These are phyloP conservation scores for Parnassius mnemosyne DNA, from an alignment of 2,888 invertebrate species.

Conservation along the genomic window DNA sequence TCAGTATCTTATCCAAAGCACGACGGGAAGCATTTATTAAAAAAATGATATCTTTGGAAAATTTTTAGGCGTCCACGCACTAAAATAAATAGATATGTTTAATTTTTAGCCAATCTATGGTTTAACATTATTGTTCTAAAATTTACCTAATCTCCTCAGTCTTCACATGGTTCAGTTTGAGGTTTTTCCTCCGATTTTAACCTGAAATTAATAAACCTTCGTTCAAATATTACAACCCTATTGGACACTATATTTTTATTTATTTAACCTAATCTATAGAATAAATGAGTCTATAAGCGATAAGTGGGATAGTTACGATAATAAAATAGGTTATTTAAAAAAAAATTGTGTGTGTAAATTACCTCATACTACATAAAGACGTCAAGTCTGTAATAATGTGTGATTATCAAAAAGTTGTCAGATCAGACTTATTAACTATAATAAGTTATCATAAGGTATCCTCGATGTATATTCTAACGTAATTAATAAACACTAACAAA, in stretches of 20 bases:
- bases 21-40: too few species aligned
- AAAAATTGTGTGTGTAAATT: not conserved
- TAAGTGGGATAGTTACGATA: not conserved
- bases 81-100: not conserved
- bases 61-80: not conserved
- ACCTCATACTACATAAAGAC: not conserved
- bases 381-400: not conserved
- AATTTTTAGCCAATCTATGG: not conserved
- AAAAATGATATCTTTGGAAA: not conserved
- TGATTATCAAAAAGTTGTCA: not conserved
- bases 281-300: not conserved
- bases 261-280: not conserved
- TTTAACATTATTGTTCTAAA: conserved; percentile 23
- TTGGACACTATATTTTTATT: conserved; percentile 2
- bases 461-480: not conserved
- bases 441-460: not conserved
- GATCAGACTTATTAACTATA: not conserved
- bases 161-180: conserved; percentile 53
- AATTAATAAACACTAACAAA: not conserved
- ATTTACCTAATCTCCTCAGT: conserved; percentile 56
- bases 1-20: too few species aligned
- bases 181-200: conserved; percentile 58
- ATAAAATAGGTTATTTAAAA: not conserved
- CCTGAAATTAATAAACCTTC: conserved; percentile 69
- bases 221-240: conserved; percentile 45